Conservation (phyloP, 1,140 invertebrate species). For the Aricia agestis region DNA sequence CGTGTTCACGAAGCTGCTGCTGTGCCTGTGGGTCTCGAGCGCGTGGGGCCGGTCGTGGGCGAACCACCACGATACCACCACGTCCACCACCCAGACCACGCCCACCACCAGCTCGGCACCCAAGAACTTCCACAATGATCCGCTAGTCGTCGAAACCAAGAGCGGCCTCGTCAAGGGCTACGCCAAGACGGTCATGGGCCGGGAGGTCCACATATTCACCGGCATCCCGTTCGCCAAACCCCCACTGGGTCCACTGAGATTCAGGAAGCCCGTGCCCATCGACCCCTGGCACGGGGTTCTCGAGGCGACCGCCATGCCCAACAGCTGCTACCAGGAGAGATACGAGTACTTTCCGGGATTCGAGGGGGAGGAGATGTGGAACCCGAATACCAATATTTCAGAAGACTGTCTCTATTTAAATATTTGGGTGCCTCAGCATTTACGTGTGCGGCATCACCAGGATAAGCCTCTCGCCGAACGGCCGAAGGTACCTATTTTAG, state of each 20-base stretch:
- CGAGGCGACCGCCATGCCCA: conserved; percentile 86
- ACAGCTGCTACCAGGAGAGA: conserved; percentile 90
- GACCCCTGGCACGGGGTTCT: conserved; percentile 91
- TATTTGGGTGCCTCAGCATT: conserved; percentile 90
- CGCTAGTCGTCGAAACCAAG: conserved; percentile 86
- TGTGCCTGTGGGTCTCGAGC: conserved; percentile 48
- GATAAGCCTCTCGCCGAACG: conserved; percentile 74
- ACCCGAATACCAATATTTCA: conserved; percentile 93
- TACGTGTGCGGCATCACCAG: conserved; percentile 81
- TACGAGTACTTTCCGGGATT: conserved; percentile 93
- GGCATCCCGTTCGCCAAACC: conserved; percentile 97
- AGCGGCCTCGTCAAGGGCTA: conserved; percentile 87
- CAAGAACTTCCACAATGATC: conserved; percentile 80
- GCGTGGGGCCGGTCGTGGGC: conserved; percentile 68
- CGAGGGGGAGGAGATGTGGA: conserved; percentile 96
- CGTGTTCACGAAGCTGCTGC: conserved; percentile 60
- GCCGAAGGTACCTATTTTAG: conserved; percentile 85
- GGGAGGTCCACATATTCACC: conserved; percentile 92
- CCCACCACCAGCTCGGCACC: conserved; percentile 70
- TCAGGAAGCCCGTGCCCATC: conserved; percentile 89
- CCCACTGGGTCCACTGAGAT: conserved; percentile 90
- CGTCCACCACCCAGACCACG: conserved; percentile 71
- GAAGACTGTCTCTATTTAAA: conserved; percentile 97
- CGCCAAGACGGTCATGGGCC: conserved; percentile 84
- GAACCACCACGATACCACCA: conserved; percentile 73